Conservation (phyloP, 37 sponge, comb jelly and placozoan genomes). For the Beroe forskalii region DNA sequence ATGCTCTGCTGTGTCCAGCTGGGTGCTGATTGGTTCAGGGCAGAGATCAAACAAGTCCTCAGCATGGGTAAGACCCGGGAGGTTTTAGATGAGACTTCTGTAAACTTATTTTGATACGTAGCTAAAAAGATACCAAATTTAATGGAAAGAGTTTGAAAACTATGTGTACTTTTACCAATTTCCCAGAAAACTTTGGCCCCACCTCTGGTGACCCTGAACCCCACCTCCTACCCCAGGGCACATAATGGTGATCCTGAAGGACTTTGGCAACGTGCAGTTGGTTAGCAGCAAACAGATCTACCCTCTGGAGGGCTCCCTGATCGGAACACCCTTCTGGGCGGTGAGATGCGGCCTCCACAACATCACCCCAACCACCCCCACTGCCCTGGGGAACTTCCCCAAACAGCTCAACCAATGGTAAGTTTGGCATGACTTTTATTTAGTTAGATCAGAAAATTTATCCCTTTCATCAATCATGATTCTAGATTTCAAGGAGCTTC, state of each 20-base stretch:
- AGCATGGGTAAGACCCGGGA: not conserved
- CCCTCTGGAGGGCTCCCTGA: slow-evolving; percentile 55
- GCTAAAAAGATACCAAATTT: no score
- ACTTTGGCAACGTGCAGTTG: slow-evolving; percentile 54
- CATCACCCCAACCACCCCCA: slow-evolving; percentile 7
- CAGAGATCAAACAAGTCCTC: slow-evolving; percentile 50
- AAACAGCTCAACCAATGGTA: not conserved
- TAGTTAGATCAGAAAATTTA: no score
- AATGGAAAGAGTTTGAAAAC: no score
- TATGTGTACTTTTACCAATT: no score
- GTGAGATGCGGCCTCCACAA: slow-evolving; percentile 64
- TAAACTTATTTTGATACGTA: not conserved
- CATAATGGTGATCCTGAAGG: slow-evolving; percentile 32
- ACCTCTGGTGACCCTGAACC: no score
- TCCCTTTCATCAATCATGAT: no score
- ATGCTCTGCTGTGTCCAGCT: slow-evolving; percentile 47
- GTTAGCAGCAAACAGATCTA: slow-evolving; percentile 31
- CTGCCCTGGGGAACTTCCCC: slow-evolving; percentile 39
- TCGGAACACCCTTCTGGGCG: slow-evolving; percentile 23
- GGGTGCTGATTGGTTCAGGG: slow-evolving; percentile 57
- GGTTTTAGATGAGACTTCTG: not conserved
- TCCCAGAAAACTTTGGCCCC: no score
- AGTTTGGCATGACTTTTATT: not conserved
- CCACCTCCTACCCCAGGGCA: not conserved
- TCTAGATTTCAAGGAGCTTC: no score